phyloP scores from a whole-genome alignment of 2,888 invertebrate species.

The Spisula solida region DNA sequence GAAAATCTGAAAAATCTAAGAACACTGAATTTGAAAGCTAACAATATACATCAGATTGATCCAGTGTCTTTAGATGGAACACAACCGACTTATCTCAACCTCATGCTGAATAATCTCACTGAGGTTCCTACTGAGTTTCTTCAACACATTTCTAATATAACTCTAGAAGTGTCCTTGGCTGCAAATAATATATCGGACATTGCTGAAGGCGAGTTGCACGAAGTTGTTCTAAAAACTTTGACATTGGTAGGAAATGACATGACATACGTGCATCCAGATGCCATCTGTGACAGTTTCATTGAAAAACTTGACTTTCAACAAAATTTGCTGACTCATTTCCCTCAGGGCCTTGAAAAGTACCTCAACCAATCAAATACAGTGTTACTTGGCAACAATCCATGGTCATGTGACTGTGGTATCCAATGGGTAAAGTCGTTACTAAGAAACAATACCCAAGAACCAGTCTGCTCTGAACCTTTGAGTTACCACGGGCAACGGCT shows the following conservation, averaged over 20 bases:
- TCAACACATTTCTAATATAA: conserved; percentile 56
- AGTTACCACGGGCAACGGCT: conserved; percentile 63
- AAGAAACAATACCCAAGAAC: conserved; percentile 49
- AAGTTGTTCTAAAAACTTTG: conserved; percentile 64
- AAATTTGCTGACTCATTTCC: conserved; percentile 71
- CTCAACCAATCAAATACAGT: conserved; percentile 64
- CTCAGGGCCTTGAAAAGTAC: conserved; percentile 64
- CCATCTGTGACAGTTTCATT: conserved; percentile 72
- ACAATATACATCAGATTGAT: conserved; percentile 65
- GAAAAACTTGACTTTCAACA: conserved; percentile 67
- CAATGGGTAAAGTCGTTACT: conserved; percentile 75
- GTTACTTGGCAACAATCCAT: conserved; percentile 69
- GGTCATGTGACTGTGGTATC: conserved; percentile 78
- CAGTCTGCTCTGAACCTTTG: conserved; percentile 68
- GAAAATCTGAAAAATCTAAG: conserved; percentile 65
- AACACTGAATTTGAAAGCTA: conserved; percentile 66
- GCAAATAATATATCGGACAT: conserved; percentile 70
- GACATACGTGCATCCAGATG: conserved; percentile 62
- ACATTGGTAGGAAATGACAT: conserved; percentile 71
- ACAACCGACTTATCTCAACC: conserved; percentile 66
- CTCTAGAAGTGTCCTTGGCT: conserved; percentile 58
- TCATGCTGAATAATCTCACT: conserved; percentile 71
- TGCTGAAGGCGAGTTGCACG: conserved; percentile 51
- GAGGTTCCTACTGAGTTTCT: conserved; percentile 69
- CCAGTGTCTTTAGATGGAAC: conserved; percentile 67